Base-by-base conservation (phyloP, 2,888 invertebrate genomes). In the Drosophila atroscutellata region DNA sequence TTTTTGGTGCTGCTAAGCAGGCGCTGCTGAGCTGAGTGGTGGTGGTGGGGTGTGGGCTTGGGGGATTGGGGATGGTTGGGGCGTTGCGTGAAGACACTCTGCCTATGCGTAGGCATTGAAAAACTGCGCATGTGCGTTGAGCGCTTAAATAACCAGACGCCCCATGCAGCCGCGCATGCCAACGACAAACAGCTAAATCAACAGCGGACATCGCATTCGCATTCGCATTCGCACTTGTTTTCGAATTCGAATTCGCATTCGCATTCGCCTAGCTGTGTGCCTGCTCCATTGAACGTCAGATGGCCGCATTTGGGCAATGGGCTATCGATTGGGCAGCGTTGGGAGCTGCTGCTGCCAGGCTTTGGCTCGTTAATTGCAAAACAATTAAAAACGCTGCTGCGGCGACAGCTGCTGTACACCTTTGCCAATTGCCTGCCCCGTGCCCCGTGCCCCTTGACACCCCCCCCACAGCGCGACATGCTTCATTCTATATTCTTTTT, bases 61-160 rank as follows among this genome's bases (percentile, higher is more conserved):
- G 24, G 24, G 28, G 30, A 30, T 30, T 32, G 18, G 9, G 28
- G 5, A 5, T n/a, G 24, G 18, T 7, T 9, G 34, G 24, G 55
- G 47, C 18, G 36, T 26, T 54, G 26, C 26, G 18, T 30, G 59
- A 55, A 51, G 67, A 51, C 72, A 49, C 47, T 79, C 69, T 67
- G 64, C 42, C 37, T 45, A 28, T 36, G 57, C 15, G 28, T 30
- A 20, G 49, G 57, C 70, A 83, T 85, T 85, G 81, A 75, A 72
- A 87, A 75, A 52, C 87, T 70, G 85, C 79, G 83, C 85, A 85
- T 85, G 84, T 76, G 84, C 84, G 82, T 36, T 52, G 59, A 67
- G 32, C 72, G 72, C 84, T 86, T 76, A 84, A 85, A 86, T 84
- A 82, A 86, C 66, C 64, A 67, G 60, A 65, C 59, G 54, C 67